phyloP scores from a whole-genome alignment of 2,797 vertebrate species.

The Acipenser transmontanus region DNA sequence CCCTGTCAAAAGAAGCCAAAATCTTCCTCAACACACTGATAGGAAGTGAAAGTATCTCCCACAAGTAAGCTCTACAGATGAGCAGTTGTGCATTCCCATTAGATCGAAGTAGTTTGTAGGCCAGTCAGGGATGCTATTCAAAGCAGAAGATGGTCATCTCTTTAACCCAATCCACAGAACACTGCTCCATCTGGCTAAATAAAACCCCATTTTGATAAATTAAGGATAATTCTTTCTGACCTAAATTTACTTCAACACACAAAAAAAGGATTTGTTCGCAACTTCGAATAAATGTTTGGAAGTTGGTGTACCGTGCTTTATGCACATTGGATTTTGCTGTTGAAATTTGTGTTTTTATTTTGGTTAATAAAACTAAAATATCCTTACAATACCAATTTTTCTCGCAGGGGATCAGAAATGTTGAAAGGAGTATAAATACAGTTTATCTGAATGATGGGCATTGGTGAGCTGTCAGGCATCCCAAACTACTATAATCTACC shows the following conservation, averaged over 20 bases:
- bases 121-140: neutral
- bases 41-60: conserved; percentile 6
- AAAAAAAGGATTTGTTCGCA: no score
- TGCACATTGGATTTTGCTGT: no score
- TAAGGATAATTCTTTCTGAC: no score
- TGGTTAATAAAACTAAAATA: no score
- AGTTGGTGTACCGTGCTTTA: no score
- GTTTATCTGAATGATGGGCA: neutral
- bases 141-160: conserved; percentile 10
- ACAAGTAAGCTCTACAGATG: conserved; percentile 18
- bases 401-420: no score
- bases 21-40: neutral
- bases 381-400: no score
- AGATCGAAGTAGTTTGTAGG: neutral
- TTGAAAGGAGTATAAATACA: neutral
- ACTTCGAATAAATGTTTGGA: no score
- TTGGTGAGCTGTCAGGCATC: neutral
- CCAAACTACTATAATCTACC: neutral
- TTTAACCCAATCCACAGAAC: conserved; percentile 31
- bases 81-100: conserved; percentile 35
- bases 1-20: neutral
- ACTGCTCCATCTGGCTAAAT: conserved; percentile 36
- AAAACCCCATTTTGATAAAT: conserved; percentile 12
- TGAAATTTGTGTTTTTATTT: no score
- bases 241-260: no score